A percentile compares a stretch with the other conserved stretches of the same genome.
These are phyloP conservation scores for Eupithecia inturbata DNA, from an alignment of 2,888 invertebrate species.

Conservation along the genomic window DNA sequence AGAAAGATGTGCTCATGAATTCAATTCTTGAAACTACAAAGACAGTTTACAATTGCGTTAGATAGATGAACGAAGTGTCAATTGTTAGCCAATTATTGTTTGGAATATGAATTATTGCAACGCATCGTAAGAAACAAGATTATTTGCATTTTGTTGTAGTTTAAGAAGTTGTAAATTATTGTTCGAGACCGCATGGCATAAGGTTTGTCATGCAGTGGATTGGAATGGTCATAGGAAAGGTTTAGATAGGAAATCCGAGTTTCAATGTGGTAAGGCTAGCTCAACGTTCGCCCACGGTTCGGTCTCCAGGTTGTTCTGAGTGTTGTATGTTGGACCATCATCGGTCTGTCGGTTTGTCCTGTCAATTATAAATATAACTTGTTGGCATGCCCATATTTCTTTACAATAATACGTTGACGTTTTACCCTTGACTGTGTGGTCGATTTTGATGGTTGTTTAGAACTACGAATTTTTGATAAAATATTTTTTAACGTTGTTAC, in stretches of 20 bases:
- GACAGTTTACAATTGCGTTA: constrained; percentile 23
- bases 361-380: constrained; percentile 73
- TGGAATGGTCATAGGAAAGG: not conserved
- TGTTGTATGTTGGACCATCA: constrained; percentile 47
- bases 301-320: constrained; percentile 3
- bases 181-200: not conserved
- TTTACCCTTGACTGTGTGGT: constrained; percentile 50
- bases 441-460: constrained; percentile 63
- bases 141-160: constrained; percentile 33
- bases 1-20: constrained; percentile 41
- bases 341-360: constrained; percentile 65
- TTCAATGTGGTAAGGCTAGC: constrained; percentile 6
- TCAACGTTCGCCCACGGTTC: not conserved
- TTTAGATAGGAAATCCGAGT: constrained; percentile 11
- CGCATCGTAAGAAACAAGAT: not conserved
- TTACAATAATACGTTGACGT: constrained; percentile 72
- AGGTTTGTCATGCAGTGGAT: constrained; percentile 6
- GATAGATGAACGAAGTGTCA: constrained; percentile 31
- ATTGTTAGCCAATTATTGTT: constrained; percentile 33
- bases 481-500: constrained; percentile 78
- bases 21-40: constrained; percentile 21
- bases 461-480: constrained; percentile 64
- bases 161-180: constrained; percentile 25
- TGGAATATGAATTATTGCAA: not conserved
- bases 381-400: constrained; percentile 78